These are phyloP conservation scores for Lampropteryx suffumata DNA, from an alignment of 2,888 invertebrate species.

Conservation along the genomic window DNA sequence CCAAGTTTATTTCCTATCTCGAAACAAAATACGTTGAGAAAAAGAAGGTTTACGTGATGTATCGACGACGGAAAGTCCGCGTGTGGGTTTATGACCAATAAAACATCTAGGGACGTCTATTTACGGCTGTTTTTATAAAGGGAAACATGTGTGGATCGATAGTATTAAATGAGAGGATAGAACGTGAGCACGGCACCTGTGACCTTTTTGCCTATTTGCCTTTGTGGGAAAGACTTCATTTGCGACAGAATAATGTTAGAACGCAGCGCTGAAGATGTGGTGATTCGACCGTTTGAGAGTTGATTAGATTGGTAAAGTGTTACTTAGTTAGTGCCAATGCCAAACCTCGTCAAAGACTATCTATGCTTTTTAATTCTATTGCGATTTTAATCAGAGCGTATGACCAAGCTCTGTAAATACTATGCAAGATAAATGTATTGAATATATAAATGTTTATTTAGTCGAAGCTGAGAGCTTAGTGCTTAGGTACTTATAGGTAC, in stretches of 20 bases:
- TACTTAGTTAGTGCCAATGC: not conserved
- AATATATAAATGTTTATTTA: not conserved
- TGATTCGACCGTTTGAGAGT: slow-evolving; percentile 10
- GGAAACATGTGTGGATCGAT: slow-evolving; percentile 56
- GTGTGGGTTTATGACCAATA: slow-evolving; percentile 74
- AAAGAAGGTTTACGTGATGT: slow-evolving; percentile 57
- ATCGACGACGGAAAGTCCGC: slow-evolving; percentile 61
- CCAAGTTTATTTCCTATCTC: slow-evolving; percentile 36
- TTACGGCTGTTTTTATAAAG: slow-evolving; percentile 66
- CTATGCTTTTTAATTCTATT: too few relatives aligned
- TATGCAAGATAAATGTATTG: not conserved
- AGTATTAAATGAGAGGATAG: slow-evolving; percentile 57
- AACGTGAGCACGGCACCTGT: slow-evolving; percentile 55
- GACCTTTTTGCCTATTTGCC: slow-evolving; percentile 26
- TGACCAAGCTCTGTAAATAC: too few relatives aligned
- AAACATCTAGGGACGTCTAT: slow-evolving; percentile 71
- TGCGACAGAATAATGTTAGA: slow-evolving; percentile 13
- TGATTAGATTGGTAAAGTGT: slow-evolving; percentile 11
- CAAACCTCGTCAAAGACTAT: not conserved
- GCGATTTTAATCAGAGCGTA: too few relatives aligned
- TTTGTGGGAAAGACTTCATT: slow-evolving; percentile 26
- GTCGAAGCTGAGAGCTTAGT: not conserved
- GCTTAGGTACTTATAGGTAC: too few relatives aligned
- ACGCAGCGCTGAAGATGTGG: slow-evolving; percentile 2
- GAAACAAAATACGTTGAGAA: slow-evolving; percentile 37